A percentile compares a stretch with the other conserved stretches of the same genome.
Evolutionary conservation across 2,888 invertebrate genomes (phyloP).

Genomic region (Spilosoma lubricipeda): DNA sequence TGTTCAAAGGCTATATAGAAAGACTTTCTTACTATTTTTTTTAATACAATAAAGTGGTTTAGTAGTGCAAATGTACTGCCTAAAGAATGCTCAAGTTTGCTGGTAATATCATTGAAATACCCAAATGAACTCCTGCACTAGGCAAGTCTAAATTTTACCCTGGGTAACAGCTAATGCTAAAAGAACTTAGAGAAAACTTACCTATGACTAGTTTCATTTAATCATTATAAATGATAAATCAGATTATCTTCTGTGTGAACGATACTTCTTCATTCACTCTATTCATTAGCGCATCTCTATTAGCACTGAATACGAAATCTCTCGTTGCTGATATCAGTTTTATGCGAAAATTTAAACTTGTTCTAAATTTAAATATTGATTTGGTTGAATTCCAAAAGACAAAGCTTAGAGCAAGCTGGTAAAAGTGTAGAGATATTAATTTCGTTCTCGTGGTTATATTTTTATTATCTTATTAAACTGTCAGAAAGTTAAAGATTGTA

Average conservation of each 20-base stretch:
- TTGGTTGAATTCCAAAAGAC: slow-evolving; percentile 40
- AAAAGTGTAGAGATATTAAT: slow-evolving; percentile 54
- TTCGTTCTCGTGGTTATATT: slow-evolving; percentile 71
- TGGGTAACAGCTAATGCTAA: neutral
- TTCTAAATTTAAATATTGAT: slow-evolving; percentile 36
- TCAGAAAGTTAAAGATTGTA: slow-evolving; percentile 83
- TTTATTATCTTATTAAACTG: slow-evolving; percentile 85
- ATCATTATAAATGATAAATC: neutral
- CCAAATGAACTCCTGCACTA: neutral
- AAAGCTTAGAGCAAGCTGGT: slow-evolving; percentile 38
- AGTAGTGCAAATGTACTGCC: neutral
- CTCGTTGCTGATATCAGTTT: too few relatives aligned
- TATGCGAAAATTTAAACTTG: slow-evolving; percentile 20
- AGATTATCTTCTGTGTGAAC: too few relatives aligned
- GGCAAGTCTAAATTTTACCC: neutral
- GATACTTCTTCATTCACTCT: too few relatives aligned
- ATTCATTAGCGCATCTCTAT: too few relatives aligned
- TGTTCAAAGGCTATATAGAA: too few relatives aligned
- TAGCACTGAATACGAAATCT: too few relatives aligned
- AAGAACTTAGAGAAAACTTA: too few relatives aligned
- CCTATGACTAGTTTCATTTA: neutral
- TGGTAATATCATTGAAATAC: neutral
- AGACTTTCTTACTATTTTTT: too few relatives aligned
- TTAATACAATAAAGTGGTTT: too few relatives aligned
- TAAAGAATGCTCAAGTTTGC: neutral